A percentile compares a stretch with the other conserved stretches of the same genome.
Conservation (phyloP, 2,888 invertebrate genomes). For the Torymus aiolomorphi region DNA sequence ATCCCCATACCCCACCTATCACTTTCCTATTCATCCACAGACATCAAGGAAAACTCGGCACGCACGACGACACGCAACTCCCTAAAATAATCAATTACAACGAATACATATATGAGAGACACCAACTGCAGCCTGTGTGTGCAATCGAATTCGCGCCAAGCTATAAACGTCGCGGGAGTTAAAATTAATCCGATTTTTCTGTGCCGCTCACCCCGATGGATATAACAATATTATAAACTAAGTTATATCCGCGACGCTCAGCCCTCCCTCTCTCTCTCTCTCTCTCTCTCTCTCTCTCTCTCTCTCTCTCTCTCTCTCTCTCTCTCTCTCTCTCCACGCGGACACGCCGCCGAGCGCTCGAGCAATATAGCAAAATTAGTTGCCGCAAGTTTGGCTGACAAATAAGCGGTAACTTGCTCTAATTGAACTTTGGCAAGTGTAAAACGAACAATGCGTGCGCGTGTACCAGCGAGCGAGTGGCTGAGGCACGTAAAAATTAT, state of each 20-base stretch:
- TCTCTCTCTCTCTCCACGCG: not conserved
- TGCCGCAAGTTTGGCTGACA: conserved; percentile 30
- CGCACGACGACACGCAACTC: no score
- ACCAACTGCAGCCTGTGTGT: no score
- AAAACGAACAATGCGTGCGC: conserved; percentile 24
- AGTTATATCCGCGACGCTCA: not conserved
- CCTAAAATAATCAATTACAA: no score
- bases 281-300: not conserved
- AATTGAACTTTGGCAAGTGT: conserved; percentile 48
- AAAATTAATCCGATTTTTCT: no score
- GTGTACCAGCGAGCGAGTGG: no score
- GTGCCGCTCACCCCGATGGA: not conserved
- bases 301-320: not conserved
- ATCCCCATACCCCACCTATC: no score
- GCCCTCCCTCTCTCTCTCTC: not conserved
- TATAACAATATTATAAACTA: conserved; percentile 8
- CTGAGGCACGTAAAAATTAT: no score
- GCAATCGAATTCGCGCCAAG: no score
- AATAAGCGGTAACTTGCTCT: conserved; percentile 33
- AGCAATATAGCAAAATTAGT: conserved; percentile 33
- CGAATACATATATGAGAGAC: no score
- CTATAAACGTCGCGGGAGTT: no score
- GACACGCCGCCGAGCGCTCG: not conserved
- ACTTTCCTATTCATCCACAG: no score
- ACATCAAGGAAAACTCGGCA: no score